Evolutionary conservation across 1,140 invertebrate genomes (phyloP).

Genomic region (Leptoteleia sp.): DNA sequence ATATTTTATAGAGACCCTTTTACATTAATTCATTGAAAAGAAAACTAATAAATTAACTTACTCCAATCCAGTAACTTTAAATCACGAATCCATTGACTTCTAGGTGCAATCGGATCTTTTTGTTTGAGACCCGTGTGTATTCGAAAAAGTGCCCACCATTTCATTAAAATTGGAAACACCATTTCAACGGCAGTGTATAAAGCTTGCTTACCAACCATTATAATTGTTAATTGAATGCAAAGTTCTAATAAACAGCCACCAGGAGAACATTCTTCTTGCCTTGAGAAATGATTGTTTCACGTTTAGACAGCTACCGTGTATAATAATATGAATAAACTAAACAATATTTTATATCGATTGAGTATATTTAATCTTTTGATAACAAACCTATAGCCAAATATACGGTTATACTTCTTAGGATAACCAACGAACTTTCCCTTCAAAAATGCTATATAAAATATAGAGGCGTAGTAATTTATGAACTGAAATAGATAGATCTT

Average conservation of each 20-base stretch:
- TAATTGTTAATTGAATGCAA: constrained; percentile 95
- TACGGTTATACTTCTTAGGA: constrained; percentile 88
- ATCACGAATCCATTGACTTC: constrained; percentile 93
- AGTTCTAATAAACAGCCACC: constrained; percentile 95
- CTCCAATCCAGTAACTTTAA: constrained; percentile 92
- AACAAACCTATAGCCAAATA: constrained; percentile 84
- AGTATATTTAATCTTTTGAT: too few relatives aligned
- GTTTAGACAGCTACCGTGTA: too few relatives aligned
- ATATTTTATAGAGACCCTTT: too few relatives aligned
- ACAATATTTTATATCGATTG: too few relatives aligned
- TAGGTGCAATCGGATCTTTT: constrained; percentile 73
- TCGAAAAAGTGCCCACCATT: constrained; percentile 87
- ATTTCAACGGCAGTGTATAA: constrained; percentile 94
- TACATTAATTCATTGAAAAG: too few relatives aligned
- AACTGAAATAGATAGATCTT: constrained; percentile 99
- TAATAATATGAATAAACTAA: too few relatives aligned
- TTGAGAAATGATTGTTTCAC: too few relatives aligned
- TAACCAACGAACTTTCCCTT: constrained; percentile 96
- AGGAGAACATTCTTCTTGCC: constrained; percentile 93
- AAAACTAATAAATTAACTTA: too few relatives aligned
- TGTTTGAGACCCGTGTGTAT: constrained; percentile 79
- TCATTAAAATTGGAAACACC: constrained; percentile 87
- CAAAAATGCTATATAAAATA: constrained; percentile 99
- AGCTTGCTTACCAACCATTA: constrained; percentile 98
- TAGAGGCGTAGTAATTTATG: constrained; percentile 99